A percentile compares a stretch with the other conserved stretches of the same genome.
Conservation (phyloP, 2,797 vertebrate genomes). For the Chanos chanos region DNA sequence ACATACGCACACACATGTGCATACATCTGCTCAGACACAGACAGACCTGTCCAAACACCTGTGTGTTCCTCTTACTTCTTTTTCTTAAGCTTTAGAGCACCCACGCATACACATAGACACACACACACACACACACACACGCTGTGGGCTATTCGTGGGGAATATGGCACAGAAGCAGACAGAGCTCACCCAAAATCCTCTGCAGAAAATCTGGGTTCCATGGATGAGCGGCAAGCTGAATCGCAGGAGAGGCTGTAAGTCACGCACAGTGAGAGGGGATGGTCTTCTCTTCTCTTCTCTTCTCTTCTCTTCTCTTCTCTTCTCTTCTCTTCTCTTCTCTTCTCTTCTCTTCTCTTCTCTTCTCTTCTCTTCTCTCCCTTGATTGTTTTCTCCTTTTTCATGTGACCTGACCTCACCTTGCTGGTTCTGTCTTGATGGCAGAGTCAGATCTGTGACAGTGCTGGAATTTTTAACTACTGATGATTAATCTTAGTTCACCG, state of each 20-base stretch:
- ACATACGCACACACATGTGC: constrained; percentile 11
- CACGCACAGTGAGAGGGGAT: constrained; percentile 16
- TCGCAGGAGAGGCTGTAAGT: constrained; percentile 83
- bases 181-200: constrained; percentile 75
- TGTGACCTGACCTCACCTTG: too few relatives aligned
- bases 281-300: constrained; percentile 12
- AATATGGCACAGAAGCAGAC: constrained; percentile 64
- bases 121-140: neutral
- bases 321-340: neutral
- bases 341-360: neutral
- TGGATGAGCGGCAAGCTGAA: constrained; percentile 68
- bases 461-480: too few relatives aligned
- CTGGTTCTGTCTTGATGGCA: too few relatives aligned
- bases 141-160: neutral
- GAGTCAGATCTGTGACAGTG: too few relatives aligned
- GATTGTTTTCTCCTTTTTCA: neutral
- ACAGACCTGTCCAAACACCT: neutral
- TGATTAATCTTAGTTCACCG: too few relatives aligned
- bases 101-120: too few relatives aligned
- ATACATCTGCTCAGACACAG: neutral
- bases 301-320: neutral
- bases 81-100: too few relatives aligned
- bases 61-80: too few relatives aligned
- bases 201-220: constrained; percentile 85
- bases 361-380: neutral